These are phyloP conservation scores for Falco biarmicus DNA, from an alignment of 2,797 vertebrate genomes.

Conservation along the genomic window DNA sequence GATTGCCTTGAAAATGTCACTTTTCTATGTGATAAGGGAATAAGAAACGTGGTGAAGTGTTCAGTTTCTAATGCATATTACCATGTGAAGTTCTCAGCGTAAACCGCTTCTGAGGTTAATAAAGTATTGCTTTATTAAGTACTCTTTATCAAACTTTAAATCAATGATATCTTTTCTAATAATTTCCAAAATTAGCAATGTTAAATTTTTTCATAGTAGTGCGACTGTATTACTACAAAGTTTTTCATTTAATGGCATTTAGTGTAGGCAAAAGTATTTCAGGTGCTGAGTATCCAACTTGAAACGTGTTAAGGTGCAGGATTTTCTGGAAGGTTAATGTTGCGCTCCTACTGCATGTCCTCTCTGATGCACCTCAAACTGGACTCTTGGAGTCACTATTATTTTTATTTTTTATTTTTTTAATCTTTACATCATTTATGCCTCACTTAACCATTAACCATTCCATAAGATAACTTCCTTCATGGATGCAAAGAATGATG, in stretches of 20 bases:
- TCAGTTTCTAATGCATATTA: conserved; percentile 8
- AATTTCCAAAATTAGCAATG: neutral
- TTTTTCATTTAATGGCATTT: neutral
- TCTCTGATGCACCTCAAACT: neutral
- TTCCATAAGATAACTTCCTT: neutral
- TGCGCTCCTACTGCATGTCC: neutral
- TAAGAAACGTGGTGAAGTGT: conserved; percentile 28
- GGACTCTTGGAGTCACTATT: neutral
- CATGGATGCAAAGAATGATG: neutral
- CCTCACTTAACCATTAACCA: neutral
- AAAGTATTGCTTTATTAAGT: neutral
- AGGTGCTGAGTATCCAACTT: neutral
- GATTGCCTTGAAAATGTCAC: conserved; percentile 52
- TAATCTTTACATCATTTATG: neutral
- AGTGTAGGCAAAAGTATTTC: neutral
- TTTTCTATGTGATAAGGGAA: conserved; percentile 33
- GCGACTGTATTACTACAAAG: neutral
- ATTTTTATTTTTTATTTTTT: neutral
- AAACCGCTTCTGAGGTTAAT: neutral
- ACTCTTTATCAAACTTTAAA: neutral
- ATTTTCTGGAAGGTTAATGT: neutral
- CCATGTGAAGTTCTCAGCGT: conserved; percentile 1
- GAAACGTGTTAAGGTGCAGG: neutral
- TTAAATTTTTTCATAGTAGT: neutral
- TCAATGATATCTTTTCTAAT: neutral